Evolutionary conservation across 1,140 invertebrate species (phyloP).

Genomic region (Caenorhabditis remanei): DNA sequence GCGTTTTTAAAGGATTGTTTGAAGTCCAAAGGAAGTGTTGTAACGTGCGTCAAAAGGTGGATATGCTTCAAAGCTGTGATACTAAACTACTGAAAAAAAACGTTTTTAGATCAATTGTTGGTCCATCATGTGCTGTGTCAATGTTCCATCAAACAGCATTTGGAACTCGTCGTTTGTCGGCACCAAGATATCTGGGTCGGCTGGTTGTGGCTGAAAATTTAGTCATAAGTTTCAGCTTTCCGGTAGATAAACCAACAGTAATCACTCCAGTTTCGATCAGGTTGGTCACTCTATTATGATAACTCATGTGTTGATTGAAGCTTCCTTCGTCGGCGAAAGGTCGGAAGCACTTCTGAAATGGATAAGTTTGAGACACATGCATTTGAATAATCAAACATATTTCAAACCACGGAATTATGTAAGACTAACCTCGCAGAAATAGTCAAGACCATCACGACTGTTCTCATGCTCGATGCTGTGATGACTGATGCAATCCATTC

Average conservation of each 20-base stretch:
- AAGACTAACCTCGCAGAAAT: conserved; percentile 73
- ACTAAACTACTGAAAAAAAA: not conserved
- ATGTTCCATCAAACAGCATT: conserved; percentile 12
- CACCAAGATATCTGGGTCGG: conserved; percentile 67
- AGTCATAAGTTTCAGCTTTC: not conserved
- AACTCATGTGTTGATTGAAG: conserved; percentile 75
- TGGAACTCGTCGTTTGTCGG: conserved; percentile 59
- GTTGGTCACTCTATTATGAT: conserved; percentile 73
- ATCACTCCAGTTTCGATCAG: conserved; percentile 60
- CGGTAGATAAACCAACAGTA: conserved; percentile 56
- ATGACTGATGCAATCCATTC: conserved; percentile 74
- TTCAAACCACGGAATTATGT: no score
- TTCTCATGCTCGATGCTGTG: conserved; percentile 72
- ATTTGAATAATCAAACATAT: no score
- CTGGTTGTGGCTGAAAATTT: conserved; percentile 48
- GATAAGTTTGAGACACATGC: not conserved
- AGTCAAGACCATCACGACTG: conserved; percentile 69
- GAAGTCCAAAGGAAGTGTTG: not conserved
- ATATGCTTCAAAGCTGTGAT: not conserved
- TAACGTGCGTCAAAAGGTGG: not conserved
- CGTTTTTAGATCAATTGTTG: not conserved
- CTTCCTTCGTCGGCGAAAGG: conserved; percentile 72
- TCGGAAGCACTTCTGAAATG: conserved; percentile 72
- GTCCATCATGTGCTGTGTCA: not conserved
- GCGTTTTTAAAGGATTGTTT: not conserved